phyloP scores from a whole-genome alignment of 2,113 vertebrate species.

The Chaenogobius annularis region DNA sequence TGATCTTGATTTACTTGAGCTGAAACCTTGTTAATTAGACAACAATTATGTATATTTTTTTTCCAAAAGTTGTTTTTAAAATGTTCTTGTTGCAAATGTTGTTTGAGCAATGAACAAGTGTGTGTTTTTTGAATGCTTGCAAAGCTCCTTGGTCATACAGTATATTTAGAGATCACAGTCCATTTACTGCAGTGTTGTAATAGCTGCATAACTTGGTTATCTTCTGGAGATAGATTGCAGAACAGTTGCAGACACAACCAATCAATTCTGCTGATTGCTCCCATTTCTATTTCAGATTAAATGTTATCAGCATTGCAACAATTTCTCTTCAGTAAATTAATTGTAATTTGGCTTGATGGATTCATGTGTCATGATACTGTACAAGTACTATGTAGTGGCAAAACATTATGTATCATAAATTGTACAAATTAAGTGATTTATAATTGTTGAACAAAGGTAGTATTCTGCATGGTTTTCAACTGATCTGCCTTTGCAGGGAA shows the following conservation, averaged over 20 bases:
- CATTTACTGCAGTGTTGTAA: conserved; percentile 3
- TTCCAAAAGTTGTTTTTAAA: not conserved
- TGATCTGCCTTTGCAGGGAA: not conserved
- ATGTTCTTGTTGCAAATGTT: not conserved
- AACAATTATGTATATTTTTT: not conserved
- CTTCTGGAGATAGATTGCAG: not conserved
- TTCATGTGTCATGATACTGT: conserved; percentile 24
- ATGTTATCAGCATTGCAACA: conserved; percentile 33
- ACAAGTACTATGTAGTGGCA: not conserved
- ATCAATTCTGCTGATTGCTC: conserved; percentile 39
- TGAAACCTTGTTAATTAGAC: too few species aligned
- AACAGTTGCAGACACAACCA: conserved; percentile 12
- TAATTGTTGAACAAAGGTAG: not conserved
- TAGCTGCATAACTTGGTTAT: not conserved
- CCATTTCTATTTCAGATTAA: conserved; percentile 46
- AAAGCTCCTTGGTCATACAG: not conserved
- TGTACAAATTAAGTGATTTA: not conserved
- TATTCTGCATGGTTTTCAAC: not conserved
- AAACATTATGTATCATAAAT: not conserved
- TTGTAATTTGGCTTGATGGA: conserved; percentile 34
- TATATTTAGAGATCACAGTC: not conserved
- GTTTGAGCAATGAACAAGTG: not conserved
- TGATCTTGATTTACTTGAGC: too few species aligned
- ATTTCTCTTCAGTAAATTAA: conserved; percentile 44
- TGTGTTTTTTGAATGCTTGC: not conserved